Evolutionary conservation across 2,797 vertebrate species (phyloP), one percentile per base, ranked within the genome.

Genomic region (Pseudochirops cupreus): DNA sequence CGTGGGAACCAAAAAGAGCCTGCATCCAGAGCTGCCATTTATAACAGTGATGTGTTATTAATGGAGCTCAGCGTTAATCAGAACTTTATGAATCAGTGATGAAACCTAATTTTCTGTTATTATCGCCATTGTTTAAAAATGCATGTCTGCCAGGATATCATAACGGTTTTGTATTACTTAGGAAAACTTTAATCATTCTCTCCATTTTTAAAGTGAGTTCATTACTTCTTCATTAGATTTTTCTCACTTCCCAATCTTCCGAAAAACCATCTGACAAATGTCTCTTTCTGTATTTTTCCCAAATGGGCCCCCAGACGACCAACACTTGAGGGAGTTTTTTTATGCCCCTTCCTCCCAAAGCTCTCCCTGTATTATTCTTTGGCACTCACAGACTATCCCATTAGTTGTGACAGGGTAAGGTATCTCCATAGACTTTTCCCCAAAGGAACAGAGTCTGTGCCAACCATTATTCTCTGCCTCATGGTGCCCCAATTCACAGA

Each of bases 71-170:
- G 98, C 96, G 97, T 98, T 98, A 98, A 98, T 97, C 98, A 98
- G 98, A 97, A 98, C 97, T 97, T 98, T 96, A 98, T 99, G 97
- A 99, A 99, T 99, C 98, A 99, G 97, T 98, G 95, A 99, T 98
- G 97, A 98, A 96, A 94, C 96, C 98, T 99, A 99, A 99, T 99
- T 99, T 99, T 99, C 98, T 59, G 6, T 99, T 98, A 99, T 98
- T 98, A 98, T 97, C 98, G 97, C 97, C 97, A 93, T 99, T 98
- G 98, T 98, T 99, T 99, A 98, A 99, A 99, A 99, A 99, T 98
- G 98, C 97, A 98, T 98, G 98, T 97, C 98, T 98, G 97, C 97
- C 97, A 98, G 97, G 97, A 98, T 97, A 96, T 94, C 92, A 97
- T 98, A 98, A 99, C 98, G 98, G 98, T 98, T 98, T 97, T 98